Evolutionary conservation across 2,888 invertebrate species (phyloP).

Genomic region (Norana najaformis): DNA sequence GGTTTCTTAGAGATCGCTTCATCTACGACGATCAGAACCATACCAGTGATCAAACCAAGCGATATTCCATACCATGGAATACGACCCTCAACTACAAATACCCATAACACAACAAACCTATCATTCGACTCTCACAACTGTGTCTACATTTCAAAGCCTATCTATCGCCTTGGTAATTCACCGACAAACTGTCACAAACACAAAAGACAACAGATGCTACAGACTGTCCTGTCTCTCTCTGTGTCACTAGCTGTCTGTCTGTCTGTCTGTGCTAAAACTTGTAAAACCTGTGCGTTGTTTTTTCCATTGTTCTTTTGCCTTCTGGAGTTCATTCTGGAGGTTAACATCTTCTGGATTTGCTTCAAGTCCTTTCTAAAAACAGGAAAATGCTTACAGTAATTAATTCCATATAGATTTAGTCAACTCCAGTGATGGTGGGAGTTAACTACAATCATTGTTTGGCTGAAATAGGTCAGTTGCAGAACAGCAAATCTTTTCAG

Average conservation of each 20-base stretch:
- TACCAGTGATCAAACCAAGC: slow-evolving; percentile 29
- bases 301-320: slow-evolving; percentile 30
- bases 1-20: slow-evolving; percentile 33
- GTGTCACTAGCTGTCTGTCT: too few relatives aligned
- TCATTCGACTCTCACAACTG: neutral
- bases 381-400: neutral
- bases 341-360: slow-evolving; percentile 37
- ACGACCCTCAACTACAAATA: slow-evolving; percentile 26
- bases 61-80: slow-evolving; percentile 27
- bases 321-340: slow-evolving; percentile 34
- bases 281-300: slow-evolving; percentile 34
- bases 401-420: neutral
- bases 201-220: neutral
- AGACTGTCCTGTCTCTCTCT: too few relatives aligned
- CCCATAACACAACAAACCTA: neutral
- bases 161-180: neutral
- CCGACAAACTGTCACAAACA: neutral
- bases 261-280: neutral
- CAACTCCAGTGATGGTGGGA: neutral
- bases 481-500: neutral
- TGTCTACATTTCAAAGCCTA: neutral
- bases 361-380: slow-evolving; percentile 38
- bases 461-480: neutral
- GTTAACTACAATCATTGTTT: neutral
- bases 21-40: slow-evolving; percentile 32